phyloP scores from a whole-genome alignment of 2,113 vertebrate genomes.

The Genyomyrus donnyi region DNA sequence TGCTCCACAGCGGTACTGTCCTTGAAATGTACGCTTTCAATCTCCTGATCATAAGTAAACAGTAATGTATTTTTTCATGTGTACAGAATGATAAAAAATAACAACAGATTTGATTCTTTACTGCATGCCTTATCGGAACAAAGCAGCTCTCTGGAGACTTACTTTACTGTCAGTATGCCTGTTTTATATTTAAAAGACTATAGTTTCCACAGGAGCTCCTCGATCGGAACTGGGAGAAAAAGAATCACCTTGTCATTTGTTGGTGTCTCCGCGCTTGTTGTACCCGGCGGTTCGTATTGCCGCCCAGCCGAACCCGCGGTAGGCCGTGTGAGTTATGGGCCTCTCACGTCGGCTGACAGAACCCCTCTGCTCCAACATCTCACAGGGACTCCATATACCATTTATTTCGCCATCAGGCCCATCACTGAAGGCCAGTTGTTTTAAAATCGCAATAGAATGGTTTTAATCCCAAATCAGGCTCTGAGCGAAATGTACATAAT shows the following conservation, averaged over 20 bases:
- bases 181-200: neutral
- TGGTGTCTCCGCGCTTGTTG: neutral
- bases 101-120: neutral
- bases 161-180: neutral
- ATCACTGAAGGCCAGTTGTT: slow-evolving; percentile 34
- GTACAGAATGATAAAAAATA: neutral
- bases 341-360: neutral
- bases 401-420: slow-evolving; percentile 46
- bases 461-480: slow-evolving; percentile 37
- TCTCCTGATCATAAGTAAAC: neutral
- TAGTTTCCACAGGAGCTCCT: neutral
- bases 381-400: slow-evolving; percentile 23
- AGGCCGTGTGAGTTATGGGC: neutral
- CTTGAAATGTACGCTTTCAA: neutral
- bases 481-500: slow-evolving; percentile 16
- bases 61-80: neutral
- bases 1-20: neutral
- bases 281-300: neutral
- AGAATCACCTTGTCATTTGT: neutral
- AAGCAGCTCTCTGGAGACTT: neutral
- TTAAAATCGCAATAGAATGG: slow-evolving; percentile 37
- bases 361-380: neutral
- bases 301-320: neutral
- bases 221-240: neutral
- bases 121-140: neutral